Base-by-base conservation (phyloP, 2,888 invertebrate genomes). In the Hydrotaea cyrtoneurina region DNA sequence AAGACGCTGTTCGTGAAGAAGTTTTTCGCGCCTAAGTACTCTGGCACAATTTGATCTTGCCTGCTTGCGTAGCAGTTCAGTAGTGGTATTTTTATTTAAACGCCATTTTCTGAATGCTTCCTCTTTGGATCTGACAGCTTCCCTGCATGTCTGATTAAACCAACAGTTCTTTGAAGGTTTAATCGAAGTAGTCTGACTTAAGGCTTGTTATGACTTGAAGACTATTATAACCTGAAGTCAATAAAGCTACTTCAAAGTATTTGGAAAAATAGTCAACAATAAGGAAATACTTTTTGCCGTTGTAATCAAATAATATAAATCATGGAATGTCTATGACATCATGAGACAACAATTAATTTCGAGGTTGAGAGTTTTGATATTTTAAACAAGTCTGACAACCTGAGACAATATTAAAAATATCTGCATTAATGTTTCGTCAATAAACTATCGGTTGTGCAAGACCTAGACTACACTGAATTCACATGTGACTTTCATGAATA, bases 241-340 rank as follows among this genome's bases (percentile, higher is more conserved):
- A 76, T 10, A 74, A 31, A 3, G 73, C 82, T 50, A 86, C 53
- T 82, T 87, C 86, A 23, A 80, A 50, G 59, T 83, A 87, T 57
- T 87, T 86, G 13, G 86, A 86, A 57, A 62, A 87, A 79, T 86
- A 87, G 72, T 86, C 86, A 15, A 86, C 84, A 0, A 85, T n/a
- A n/a, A n/a, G n/a, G n/a, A n/a, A n/a, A n/a, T n/a, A n/a, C n/a
- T n/a, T 11, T 39, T 81, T 75, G 39, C 77, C 83, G 8, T 82
- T 75, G 59, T 73, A 81, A 36, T 83, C 83, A 55, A 87, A 86
- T 8, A 80, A 13, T 66, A 77, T 83, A 36, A 72, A 79, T 76
- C 82, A 83, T 13, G 72, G 79, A 36, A 79, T 73, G 19, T 78
- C 53, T 10, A 50, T 36, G 11, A 78, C 50, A n/a, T 82, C 78